Percentiles rank a stretch among this genome's conserved stretches.
These are phyloP conservation scores for Lamprotornis superbus DNA, from an alignment of 2,113 vertebrate genomes.

Conservation along the genomic window DNA sequence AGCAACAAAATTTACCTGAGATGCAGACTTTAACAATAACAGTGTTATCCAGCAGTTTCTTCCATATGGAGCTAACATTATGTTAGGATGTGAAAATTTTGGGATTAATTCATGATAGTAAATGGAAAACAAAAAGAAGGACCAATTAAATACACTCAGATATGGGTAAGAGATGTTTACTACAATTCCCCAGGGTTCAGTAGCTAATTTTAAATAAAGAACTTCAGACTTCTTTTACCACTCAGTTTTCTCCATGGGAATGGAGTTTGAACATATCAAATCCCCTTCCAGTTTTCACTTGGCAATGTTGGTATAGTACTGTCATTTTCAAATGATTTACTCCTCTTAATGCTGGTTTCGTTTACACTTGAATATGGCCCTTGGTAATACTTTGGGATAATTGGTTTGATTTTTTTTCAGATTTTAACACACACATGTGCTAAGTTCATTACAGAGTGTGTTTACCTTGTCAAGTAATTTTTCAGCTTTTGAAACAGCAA, in stretches of 20 bases:
- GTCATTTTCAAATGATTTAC: not conserved
- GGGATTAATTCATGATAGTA: not conserved
- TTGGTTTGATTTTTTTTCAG: not conserved
- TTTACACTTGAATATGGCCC: not conserved
- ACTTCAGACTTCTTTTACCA: not conserved
- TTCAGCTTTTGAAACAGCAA: not conserved
- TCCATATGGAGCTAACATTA: not conserved
- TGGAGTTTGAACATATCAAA: not conserved
- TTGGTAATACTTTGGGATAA: not conserved
- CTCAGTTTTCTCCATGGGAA: not conserved
- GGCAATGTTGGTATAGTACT: not conserved
- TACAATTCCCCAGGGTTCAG: conserved; percentile 30
- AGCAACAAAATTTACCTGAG: not conserved
- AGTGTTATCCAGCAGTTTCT: not conserved
- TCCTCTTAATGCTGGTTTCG: not conserved
- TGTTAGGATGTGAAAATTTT: not conserved
- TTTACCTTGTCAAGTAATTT: not conserved
- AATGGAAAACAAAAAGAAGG: not conserved
- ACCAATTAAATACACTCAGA: conserved; percentile 57
- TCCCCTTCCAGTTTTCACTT: not conserved
- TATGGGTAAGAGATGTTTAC: not conserved
- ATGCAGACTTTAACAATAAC: not conserved
- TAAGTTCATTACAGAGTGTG: not conserved
- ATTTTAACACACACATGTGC: not conserved
- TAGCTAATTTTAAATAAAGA: conserved; percentile 49